A percentile compares a stretch with the other conserved stretches of the same genome.
Conservation (phyloP, 2,888 invertebrate genomes). For the Volucella zonaria region DNA sequence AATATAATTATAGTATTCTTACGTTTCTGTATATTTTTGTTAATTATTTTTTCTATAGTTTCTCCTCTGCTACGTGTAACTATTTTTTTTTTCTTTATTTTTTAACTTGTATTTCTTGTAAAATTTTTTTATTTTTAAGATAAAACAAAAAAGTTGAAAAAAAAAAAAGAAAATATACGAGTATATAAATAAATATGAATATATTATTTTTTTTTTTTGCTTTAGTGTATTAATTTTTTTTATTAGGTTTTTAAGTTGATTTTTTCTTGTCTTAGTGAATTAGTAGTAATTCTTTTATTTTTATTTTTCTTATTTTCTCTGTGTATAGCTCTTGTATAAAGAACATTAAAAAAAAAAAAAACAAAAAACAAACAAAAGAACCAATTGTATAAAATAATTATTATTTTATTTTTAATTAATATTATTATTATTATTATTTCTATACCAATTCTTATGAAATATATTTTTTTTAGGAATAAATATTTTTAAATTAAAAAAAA, state of each 20-base stretch:
- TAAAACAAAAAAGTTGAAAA: conserved; percentile 7
- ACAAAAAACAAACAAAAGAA: too few species aligned
- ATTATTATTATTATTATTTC: conserved; percentile 73
- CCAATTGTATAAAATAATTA: conserved; percentile 67
- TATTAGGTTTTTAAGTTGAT: conserved; percentile 46
- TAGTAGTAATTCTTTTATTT: conserved; percentile 17
- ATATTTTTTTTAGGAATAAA: conserved; percentile 72
- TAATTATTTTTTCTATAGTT: conserved; percentile 49
- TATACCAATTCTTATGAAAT: conserved; percentile 68
- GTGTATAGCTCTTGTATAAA: conserved; percentile 73
- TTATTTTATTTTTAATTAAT: conserved; percentile 70
- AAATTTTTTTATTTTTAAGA: conserved; percentile 22
- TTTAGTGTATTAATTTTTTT: conserved; percentile 43
- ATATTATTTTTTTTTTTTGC: conserved; percentile 26
- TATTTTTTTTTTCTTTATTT: conserved; percentile 32
- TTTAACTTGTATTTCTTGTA: conserved; percentile 25
- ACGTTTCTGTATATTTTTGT: conserved; percentile 69
- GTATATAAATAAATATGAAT: too few species aligned
- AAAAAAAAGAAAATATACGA: too few species aligned
- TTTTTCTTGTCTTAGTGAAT: conserved; percentile 44
- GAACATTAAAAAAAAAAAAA: conserved; percentile 41
- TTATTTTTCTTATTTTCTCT: conserved; percentile 49
- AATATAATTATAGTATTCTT: conserved; percentile 47
- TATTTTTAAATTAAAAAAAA: conserved; percentile 72
- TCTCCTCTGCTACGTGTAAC: conserved; percentile 47